Conservation (phyloP, 2,113 vertebrate species). For the Sterrhoptilus dennistouni region DNA sequence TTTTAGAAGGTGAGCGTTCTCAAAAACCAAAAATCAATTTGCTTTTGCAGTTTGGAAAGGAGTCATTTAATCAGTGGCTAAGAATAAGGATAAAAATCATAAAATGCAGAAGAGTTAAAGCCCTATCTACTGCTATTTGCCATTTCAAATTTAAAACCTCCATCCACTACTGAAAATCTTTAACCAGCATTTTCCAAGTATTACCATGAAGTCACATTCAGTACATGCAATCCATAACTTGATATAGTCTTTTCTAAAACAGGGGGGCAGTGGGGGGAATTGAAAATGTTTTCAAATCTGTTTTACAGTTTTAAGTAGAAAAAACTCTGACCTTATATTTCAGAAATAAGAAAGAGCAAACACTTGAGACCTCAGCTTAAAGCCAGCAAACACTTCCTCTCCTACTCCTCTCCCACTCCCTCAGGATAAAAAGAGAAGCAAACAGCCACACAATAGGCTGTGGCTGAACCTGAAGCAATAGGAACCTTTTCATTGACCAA, state of each 20-base stretch:
- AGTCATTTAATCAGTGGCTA: background rate
- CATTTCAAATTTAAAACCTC: background rate
- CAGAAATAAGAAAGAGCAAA: background rate
- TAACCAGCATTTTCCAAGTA: background rate
- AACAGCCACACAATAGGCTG: background rate
- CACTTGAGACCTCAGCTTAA: background rate
- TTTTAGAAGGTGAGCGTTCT: background rate
- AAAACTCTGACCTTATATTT: accelerated
- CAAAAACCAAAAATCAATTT: background rate
- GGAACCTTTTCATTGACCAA: background rate
- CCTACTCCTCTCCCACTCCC: background rate
- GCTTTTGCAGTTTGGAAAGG: background rate
- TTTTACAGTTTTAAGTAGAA: background rate
- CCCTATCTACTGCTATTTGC: background rate
- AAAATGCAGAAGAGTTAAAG: background rate
- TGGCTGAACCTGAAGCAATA: background rate
- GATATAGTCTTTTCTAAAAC: background rate
- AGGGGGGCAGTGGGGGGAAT: accelerated
- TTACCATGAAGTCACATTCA: background rate
- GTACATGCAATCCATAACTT: background rate
- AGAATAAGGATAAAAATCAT: background rate
- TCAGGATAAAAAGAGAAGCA: background rate
- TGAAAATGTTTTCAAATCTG: background rate
- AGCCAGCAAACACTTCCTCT: background rate
- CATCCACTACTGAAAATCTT: background rate